These are phyloP conservation scores for Laticauda laticaudata DNA, from an alignment of 2,113 vertebrate species.

Conservation along the genomic window DNA sequence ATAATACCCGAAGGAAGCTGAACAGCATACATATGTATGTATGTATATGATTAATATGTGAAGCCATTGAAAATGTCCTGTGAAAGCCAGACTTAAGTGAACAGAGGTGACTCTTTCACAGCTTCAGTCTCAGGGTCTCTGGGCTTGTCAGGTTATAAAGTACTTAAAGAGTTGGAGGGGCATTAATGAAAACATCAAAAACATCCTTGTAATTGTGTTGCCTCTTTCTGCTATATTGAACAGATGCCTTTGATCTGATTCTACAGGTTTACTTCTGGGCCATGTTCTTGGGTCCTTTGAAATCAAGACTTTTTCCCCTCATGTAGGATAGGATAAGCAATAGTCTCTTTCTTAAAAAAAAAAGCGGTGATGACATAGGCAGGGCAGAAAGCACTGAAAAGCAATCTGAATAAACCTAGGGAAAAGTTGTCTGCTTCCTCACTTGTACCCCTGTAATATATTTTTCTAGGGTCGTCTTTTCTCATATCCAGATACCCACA, in stretches of 20 bases:
- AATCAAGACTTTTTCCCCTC: neutral
- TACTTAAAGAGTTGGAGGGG: neutral
- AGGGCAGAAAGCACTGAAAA: neutral
- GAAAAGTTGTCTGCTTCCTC: neutral
- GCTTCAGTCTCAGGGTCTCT: neutral
- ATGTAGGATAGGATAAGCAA: neutral
- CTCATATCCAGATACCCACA: conserved; percentile 91
- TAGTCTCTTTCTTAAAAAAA: neutral
- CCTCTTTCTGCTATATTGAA: neutral
- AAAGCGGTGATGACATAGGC: neutral
- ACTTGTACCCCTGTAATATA: neutral
- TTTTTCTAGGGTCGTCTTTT: conserved; percentile 88
- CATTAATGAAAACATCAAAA: neutral
- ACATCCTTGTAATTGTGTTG: neutral
- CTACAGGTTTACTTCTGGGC: neutral
- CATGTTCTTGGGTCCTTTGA: neutral
- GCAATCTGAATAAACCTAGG: neutral
- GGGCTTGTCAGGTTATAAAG: neutral
- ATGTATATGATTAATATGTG: neutral
- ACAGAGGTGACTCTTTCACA: neutral
- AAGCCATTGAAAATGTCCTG: neutral
- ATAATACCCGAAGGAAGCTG: too few species aligned
- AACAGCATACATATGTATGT: too few species aligned
- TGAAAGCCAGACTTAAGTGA: neutral
- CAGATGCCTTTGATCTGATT: neutral